phyloP scores from a whole-genome alignment of 2,113 vertebrate species.

The Gobius niger region DNA sequence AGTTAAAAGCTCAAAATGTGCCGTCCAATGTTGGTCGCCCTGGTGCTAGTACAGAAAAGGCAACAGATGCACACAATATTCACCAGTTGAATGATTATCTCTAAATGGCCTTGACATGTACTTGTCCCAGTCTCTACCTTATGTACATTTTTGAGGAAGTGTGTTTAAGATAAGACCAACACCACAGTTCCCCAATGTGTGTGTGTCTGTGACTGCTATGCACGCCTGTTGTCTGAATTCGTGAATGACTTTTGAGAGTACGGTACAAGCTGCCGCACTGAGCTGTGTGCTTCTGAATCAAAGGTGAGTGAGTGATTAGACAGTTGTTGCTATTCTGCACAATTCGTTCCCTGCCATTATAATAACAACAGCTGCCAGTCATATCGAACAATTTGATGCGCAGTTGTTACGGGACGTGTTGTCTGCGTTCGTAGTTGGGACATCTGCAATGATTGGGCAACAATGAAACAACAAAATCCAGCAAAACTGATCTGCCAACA shows the following conservation, averaged over 20 bases:
- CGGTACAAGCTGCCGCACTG: neutral
- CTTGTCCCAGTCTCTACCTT: neutral
- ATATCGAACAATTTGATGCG: neutral
- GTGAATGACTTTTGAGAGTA: too few species aligned
- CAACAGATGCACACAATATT: too few species aligned
- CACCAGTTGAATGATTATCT: too few species aligned
- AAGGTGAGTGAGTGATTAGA: neutral
- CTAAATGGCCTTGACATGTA: neutral
- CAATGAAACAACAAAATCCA: neutral
- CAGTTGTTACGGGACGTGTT: neutral
- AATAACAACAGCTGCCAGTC: neutral
- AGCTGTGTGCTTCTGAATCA: conserved; percentile 4
- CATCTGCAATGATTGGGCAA: neutral
- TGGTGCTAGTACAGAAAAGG: too few species aligned
- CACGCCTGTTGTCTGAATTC: neutral
- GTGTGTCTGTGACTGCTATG: conserved; percentile 17
- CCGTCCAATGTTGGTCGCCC: too few species aligned
- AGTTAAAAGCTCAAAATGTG: too few species aligned
- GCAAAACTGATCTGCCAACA: neutral
- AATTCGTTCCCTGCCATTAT: neutral
- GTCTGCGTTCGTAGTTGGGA: neutral
- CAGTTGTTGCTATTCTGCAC: conserved; percentile 22
- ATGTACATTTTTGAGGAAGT: conserved; percentile 10
- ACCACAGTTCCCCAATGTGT: conserved; percentile 15
- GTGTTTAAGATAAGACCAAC: conserved; percentile 20